Evolutionary conservation across 1,140 invertebrate genomes (phyloP).

Genomic region (Drosophila lini): DNA sequence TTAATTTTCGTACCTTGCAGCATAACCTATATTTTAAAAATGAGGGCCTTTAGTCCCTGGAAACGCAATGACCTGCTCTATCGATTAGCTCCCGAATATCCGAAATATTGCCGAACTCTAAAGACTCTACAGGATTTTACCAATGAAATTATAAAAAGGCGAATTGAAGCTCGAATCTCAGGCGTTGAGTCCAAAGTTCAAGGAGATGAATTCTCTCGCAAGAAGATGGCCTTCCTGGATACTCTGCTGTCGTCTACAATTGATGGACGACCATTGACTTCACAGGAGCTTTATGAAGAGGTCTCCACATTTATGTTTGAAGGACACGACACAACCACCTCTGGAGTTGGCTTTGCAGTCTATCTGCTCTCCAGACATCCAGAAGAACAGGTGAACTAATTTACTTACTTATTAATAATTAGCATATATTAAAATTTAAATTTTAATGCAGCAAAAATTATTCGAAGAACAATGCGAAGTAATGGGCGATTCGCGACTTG

Average conservation of each 20-base stretch:
- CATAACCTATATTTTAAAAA: constrained; percentile 67
- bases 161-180: constrained; percentile 40
- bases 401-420: not conserved
- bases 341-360: constrained; percentile 78
- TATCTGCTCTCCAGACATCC: constrained; percentile 76
- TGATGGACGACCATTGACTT: constrained; percentile 86
- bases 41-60: constrained; percentile 63
- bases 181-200: not conserved
- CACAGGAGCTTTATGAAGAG: constrained; percentile 89
- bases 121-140: constrained; percentile 70
- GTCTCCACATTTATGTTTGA: constrained; percentile 91
- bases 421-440: fast-evolving
- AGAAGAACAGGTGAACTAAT: constrained; percentile 71
- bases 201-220: constrained; percentile 53
- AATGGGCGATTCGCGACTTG: constrained; percentile 82
- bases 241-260: constrained; percentile 80
- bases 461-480: constrained; percentile 85
- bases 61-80: constrained; percentile 54
- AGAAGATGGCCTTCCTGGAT: constrained; percentile 77
- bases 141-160: constrained; percentile 71
- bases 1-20: constrained; percentile 13
- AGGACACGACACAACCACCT: constrained; percentile 85
- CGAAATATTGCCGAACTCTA: constrained; percentile 32
- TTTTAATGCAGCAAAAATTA: constrained; percentile 84
- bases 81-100: constrained; percentile 53